Base-by-base conservation (phyloP, 2,888 invertebrate genomes). In the Eupithecia centaureata region DNA sequence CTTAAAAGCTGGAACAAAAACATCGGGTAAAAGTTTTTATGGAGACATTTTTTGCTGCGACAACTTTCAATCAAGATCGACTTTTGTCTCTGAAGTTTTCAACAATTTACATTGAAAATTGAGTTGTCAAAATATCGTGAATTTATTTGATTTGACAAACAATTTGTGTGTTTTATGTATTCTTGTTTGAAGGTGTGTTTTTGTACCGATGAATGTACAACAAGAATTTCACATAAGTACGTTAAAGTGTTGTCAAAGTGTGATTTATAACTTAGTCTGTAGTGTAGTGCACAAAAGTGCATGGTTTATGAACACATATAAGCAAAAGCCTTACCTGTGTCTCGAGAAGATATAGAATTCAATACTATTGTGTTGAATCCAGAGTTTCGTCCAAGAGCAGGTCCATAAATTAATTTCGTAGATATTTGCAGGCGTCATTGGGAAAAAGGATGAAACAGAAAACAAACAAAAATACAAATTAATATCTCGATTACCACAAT, bases 281-380 rank as follows among this genome's bases (percentile, higher is more conserved):
- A 22, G 22, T 56, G 54, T 57, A 73, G 61, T 71, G 66, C 75
- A 67, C 77, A 57, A 75, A 61, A 75, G 67, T 74, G 69, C 70
- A 70, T 74, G 71, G 70, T 79, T 83, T 84, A 83, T 47, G 18
- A 47, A 47, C 22, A 18, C n/a, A n/a, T n/a, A 73, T 67, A 52
- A 75, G 80, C 81, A 76, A 79, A 80, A 68, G 75, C 77, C 87
- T 86, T 87, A 90, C 90, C 90, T 87, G 68, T 70, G 89, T 87
- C 92, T 92, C 92, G 85, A 92, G 89, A 84, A 84, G 84, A 73
- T 68, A 84, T 81, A 76, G 78, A 63, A 81, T 66, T 86, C 73
- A 84, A 82, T 92, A 92, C 92, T 92, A 81, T 76, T 62, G 73
- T 73, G 76, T 47, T 63, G 77, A 73, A 75, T 71, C 65, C 70